Evolutionary conservation across 92 coral and sea anemone genomes (phyloP), one percentile per base, ranked within the genome.

Genomic region (Umimayanthus chanpuru): DNA sequence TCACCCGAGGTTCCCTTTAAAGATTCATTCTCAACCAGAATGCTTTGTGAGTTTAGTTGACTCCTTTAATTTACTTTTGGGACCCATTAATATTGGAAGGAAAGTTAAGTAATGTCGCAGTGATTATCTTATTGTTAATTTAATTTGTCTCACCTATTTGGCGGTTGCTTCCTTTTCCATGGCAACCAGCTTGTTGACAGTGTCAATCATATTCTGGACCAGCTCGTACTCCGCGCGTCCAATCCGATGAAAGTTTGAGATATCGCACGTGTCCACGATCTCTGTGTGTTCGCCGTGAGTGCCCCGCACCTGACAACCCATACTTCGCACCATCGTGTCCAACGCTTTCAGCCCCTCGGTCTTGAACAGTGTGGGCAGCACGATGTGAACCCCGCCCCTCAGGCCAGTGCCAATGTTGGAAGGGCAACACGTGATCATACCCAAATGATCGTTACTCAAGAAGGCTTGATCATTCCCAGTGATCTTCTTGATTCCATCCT

Each of bases 281-380:
- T 94, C 96, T 0, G 96, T 92, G 85, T 94, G 96, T 88, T 94
- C 96, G 9, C 96, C 96, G 47, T 91, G 88, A 39, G 92, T 85
- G 23, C 96, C 96, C 25, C 94, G 89, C 15, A 89, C 94, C 79
- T 94, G 94, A 32, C 92, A 85, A 81, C 89, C 90, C 41, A 86
- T 81, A 6, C 84, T 88, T 11, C 88, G 50, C 14, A 88, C 88
- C 81, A 81, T 65, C 61, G 88, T 76, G 78, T 92, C 89, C 14
- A 94, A 56, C 26, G 87, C 93, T 12, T 92, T 90, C 29, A 89
- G 88, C 0, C 96, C 96, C 87, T 80, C 61, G 61, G 90, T 85
- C 40, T 78, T 88, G 82, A 88, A 84, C 64, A 92, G 92, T 43
- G 90, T 92, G 5, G 91, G 90, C 40, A 94, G 90, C 30, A 87